Percentiles rank a stretch among this genome's conserved stretches.
Evolutionary conservation across 2,797 vertebrate species (phyloP).

Genomic region (Anguilla obscura): DNA sequence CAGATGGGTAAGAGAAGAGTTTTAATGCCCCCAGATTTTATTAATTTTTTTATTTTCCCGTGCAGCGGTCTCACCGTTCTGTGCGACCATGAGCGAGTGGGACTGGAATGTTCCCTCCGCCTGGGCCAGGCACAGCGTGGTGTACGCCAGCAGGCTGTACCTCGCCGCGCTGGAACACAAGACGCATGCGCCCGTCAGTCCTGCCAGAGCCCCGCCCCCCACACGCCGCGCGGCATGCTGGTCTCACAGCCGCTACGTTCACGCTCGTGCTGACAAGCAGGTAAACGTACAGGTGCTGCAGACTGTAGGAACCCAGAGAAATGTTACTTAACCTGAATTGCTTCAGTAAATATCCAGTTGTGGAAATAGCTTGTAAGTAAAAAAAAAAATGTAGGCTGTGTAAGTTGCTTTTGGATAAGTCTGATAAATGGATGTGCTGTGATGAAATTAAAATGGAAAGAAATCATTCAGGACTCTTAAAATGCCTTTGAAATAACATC

Average conservation of each 20-base stretch:
- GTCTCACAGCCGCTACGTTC: too few species aligned
- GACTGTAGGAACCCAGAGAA: too few species aligned
- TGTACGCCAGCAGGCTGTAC: conserved; percentile 82
- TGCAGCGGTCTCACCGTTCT: conserved; percentile 61
- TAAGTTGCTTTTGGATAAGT: not conserved
- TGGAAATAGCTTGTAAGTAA: too few species aligned
- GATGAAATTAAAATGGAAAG: not conserved
- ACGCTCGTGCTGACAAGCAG: too few species aligned
- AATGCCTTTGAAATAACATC: not conserved
- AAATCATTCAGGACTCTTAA: not conserved
- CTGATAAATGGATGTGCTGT: not conserved
- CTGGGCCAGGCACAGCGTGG: conserved; percentile 80
- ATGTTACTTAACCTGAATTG: too few species aligned
- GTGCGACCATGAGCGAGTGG: conserved; percentile 77
- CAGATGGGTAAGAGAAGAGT: not conserved
- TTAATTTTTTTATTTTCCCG: not conserved
- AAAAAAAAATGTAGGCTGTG: too few species aligned
- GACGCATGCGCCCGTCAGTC: not conserved
- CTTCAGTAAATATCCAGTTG: too few species aligned
- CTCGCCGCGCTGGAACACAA: conserved; percentile 68
- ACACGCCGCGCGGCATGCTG: not conserved
- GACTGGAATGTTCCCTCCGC: conserved; percentile 87
- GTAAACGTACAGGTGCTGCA: too few species aligned
- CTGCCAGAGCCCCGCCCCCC: not conserved
- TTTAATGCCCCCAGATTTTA: not conserved